Base-by-base conservation (phyloP, 92 coral and sea anemone genomes). In the Porites lobata region DNA sequence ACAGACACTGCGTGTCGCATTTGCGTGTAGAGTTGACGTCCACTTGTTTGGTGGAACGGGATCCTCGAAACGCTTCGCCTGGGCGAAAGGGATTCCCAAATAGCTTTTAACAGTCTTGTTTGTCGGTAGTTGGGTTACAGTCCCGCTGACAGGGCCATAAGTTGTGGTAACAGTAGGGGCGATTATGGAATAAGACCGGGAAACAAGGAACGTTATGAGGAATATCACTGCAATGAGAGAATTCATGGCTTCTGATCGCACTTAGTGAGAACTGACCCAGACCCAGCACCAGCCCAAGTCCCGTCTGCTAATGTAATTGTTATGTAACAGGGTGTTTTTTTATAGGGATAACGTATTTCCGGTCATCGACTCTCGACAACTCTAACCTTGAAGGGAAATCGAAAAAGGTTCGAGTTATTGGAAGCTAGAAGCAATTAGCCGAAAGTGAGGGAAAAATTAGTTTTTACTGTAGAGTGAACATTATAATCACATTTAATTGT, bases 81-180 rank as follows among this genome's bases (percentile, higher is more conserved):
- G 11, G 61, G 61, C 61, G 15, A 56, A 81, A 47, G 86, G 76
- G 13, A 81, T 68, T 22, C 86, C 86, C 10, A 81, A 62, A 20
- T 66, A 81, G 18, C 38, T 65, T 43, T 73, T 65, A 51, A 81
- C 86, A 12, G 71, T 66, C 71, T 66, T 66, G 71, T 66, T 66
- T 21, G 71, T 66, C 32, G 6, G 7, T 24, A 66, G 71, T 66
- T n/a, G 7, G 18, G 24, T 66, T 24, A 66, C 7, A 19, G 13
- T 10, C 61, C 61, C 61, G 15, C 61, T 56, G 13, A 56, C 61
- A 56, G 61, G 61, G 11, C 61, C 61, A 56, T 56, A 56, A 56
- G 61, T 56, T 12, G 61, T 56, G 4, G 15, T 56, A 56, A 56
- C 61, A 56, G 61, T 56, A 10, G 61, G 61, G 15, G 61, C 61